These are phyloP conservation scores for Porites cylindrica DNA, from an alignment of 92 coral and sea anemone genomes.

Conservation along the genomic window DNA sequence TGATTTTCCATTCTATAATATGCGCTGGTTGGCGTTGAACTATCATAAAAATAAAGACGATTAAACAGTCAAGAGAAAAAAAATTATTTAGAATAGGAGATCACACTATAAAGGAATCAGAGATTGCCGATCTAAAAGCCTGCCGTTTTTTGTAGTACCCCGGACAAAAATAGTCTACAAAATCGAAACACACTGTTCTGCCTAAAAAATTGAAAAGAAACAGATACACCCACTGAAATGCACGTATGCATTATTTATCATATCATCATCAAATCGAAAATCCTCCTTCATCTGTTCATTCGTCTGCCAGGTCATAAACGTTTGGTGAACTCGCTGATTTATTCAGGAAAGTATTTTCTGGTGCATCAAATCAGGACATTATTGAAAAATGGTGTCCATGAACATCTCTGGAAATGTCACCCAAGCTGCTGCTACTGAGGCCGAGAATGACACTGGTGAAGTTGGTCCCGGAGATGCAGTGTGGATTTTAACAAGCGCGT, in stretches of 20 bases:
- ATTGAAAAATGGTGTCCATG: neutral
- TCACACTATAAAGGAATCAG: neutral
- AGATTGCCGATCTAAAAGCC: neutral
- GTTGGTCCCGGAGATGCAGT: constrained; percentile 87
- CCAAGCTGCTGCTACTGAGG: neutral
- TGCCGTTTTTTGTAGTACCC: neutral
- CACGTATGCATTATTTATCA: neutral
- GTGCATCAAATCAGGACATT: neutral
- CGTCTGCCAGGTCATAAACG: neutral
- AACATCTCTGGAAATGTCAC: neutral
- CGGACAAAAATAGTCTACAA: neutral
- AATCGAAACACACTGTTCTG: neutral
- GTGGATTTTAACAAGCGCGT: constrained; percentile 90
- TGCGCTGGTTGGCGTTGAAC: neutral
- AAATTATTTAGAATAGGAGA: neutral
- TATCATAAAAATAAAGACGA: too few relatives aligned
- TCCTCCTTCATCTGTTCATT: neutral
- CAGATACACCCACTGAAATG: neutral
- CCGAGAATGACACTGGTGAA: neutral
- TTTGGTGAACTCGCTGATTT: neutral
- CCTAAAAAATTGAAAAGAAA: neutral
- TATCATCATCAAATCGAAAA: too few relatives aligned
- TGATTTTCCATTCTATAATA: neutral
- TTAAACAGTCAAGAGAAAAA: neutral
- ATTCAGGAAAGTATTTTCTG: neutral